Percentiles rank a stretch among this genome's conserved stretches.
These are phyloP conservation scores for Balaeniceps rex DNA, from an alignment of 2,113 vertebrate species.

Conservation along the genomic window DNA sequence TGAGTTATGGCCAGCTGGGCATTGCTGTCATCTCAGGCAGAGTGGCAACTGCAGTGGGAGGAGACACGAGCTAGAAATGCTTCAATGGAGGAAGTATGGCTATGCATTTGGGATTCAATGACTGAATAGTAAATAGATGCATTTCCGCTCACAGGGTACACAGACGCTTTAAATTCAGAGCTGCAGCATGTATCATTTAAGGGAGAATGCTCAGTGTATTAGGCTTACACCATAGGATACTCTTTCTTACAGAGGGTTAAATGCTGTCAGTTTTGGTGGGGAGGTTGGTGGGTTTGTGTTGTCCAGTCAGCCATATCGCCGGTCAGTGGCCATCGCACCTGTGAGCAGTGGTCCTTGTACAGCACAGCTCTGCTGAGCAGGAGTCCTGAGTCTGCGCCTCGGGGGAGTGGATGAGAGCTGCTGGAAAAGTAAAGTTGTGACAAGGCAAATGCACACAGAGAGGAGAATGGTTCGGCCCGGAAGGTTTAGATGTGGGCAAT, in stretches of 20 bases:
- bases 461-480: neutral
- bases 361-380: neutral
- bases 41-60: neutral
- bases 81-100: neutral
- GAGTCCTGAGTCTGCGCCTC: accelerated
- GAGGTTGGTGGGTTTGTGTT: neutral
- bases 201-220: neutral
- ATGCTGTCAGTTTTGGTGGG: neutral
- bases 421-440: neutral
- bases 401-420: neutral
- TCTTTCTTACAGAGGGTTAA: neutral
- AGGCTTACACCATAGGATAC: neutral
- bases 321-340: neutral
- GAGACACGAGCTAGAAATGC: neutral
- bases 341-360: accelerated
- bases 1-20: no score
- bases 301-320: accelerated
- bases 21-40: no score
- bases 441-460: neutral
- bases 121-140: neutral
- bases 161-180: neutral
- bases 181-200: neutral
- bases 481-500: neutral
- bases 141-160: neutral
- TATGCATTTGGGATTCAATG: neutral